These are phyloP conservation scores for Chloebia gouldiae DNA, from an alignment of 2,113 vertebrate genomes.

Conservation along the genomic window DNA sequence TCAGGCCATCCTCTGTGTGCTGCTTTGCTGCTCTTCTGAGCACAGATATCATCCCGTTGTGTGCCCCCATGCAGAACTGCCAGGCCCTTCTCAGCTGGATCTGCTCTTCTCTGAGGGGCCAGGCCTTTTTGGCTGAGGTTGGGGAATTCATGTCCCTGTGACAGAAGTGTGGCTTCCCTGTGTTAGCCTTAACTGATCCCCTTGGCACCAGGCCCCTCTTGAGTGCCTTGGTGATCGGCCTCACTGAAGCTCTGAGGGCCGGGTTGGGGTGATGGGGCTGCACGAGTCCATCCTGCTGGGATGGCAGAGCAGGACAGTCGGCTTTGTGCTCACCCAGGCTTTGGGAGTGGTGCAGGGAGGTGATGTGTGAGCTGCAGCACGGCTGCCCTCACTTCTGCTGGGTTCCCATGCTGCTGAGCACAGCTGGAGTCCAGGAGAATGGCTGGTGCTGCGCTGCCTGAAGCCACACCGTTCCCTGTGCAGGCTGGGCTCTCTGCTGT, in stretches of 20 bases:
- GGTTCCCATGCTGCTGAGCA: background rate
- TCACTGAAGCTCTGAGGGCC: background rate
- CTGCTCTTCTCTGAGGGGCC: background rate
- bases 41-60: background rate
- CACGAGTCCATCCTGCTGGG: fast-evolving
- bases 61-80: background rate
- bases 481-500: fast-evolving
- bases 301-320: background rate
- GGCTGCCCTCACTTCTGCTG: fast-evolving
- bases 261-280: background rate
- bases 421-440: background rate
- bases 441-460: background rate
- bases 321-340: background rate
- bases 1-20: background rate
- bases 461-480: background rate
- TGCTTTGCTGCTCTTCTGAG: background rate
- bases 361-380: background rate
- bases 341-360: fast-evolving
- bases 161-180: background rate
- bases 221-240: background rate
- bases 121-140: fast-evolving
- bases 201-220: background rate
- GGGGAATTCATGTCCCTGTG: background rate
- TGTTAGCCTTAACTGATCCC: background rate
- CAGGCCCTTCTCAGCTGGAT: background rate